A percentile compares a stretch with the other conserved stretches of the same genome.
These are phyloP conservation scores for Karalla daura DNA, from an alignment of 2,797 vertebrate species.

Conservation along the genomic window DNA sequence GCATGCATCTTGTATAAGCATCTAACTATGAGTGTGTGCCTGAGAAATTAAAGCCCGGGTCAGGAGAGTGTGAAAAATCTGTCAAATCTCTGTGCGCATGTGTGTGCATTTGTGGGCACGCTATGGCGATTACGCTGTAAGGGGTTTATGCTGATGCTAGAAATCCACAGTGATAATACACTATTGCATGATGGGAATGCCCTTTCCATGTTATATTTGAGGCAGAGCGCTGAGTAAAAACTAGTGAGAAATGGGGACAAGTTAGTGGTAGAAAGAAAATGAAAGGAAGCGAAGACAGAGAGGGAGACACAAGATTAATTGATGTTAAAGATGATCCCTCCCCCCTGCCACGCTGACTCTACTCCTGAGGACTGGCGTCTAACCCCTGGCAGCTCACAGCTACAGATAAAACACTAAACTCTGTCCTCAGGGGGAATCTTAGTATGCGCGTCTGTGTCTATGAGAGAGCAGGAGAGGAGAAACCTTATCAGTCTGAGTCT, in stretches of 20 bases:
- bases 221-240: slow-evolving; percentile 32
- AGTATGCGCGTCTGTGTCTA: slow-evolving; percentile 29
- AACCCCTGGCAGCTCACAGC: slow-evolving; percentile 64
- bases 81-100: slow-evolving; percentile 19
- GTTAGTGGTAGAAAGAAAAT: slow-evolving; percentile 30
- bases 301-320: slow-evolving; percentile 65
- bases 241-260: slow-evolving; percentile 23
- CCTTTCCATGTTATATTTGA: slow-evolving; percentile 65
- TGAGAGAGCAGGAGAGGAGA: slow-evolving; percentile 44
- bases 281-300: slow-evolving; percentile 32
- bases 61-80: slow-evolving; percentile 21
- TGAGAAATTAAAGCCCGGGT: slow-evolving; percentile 18
- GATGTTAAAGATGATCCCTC: slow-evolving; percentile 67
- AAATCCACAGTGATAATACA: slow-evolving; percentile 61
- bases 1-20: slow-evolving; percentile 9
- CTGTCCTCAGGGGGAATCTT: slow-evolving; percentile 62
- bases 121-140: slow-evolving; percentile 68
- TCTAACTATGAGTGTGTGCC: not conserved
- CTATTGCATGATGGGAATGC: slow-evolving; percentile 75
- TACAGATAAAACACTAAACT: slow-evolving; percentile 75
- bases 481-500: slow-evolving; percentile 58
- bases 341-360: slow-evolving; percentile 40
- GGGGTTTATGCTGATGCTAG: slow-evolving; percentile 68
- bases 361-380: slow-evolving; percentile 62
- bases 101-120: slow-evolving; percentile 27